phyloP scores from a whole-genome alignment of 2,113 vertebrate genomes.

The Nanorana parkeri region DNA sequence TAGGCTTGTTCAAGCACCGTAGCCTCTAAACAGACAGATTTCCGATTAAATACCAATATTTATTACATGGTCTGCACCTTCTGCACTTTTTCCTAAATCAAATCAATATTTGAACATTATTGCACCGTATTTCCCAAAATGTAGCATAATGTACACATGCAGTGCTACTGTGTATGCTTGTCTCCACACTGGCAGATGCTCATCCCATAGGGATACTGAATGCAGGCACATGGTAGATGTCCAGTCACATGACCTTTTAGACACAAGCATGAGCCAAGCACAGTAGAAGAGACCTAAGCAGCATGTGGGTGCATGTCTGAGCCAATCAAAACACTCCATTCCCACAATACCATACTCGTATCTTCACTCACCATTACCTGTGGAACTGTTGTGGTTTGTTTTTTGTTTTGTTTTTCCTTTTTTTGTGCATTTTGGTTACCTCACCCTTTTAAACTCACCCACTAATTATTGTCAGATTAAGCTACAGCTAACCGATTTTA shows the following conservation, averaged over 20 bases:
- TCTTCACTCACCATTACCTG: conserved; percentile 2
- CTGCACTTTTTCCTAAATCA: no score
- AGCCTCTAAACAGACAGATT: no score
- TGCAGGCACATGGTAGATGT: no score
- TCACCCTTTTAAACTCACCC: neutral
- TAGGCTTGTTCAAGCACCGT: no score
- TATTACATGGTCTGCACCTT: no score
- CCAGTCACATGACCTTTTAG: neutral
- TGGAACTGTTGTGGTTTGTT: neutral
- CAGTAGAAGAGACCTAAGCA: neutral
- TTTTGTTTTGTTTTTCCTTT: neutral
- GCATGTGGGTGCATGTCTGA: conserved; percentile 1
- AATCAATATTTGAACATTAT: no score
- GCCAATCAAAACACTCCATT: conserved; percentile 14
- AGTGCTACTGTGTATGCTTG: no score
- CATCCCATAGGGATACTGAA: no score
- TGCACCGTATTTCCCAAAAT: no score
- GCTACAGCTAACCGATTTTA: conserved; percentile 61
- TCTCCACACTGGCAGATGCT: no score
- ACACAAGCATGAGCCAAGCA: neutral
- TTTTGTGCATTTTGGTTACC: neutral
- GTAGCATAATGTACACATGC: no score
- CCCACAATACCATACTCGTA: neutral
- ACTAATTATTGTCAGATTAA: neutral
- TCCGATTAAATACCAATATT: no score